Base-by-base conservation (phyloP, 1,140 invertebrate genomes). In the Drosophila athabasca region DNA sequence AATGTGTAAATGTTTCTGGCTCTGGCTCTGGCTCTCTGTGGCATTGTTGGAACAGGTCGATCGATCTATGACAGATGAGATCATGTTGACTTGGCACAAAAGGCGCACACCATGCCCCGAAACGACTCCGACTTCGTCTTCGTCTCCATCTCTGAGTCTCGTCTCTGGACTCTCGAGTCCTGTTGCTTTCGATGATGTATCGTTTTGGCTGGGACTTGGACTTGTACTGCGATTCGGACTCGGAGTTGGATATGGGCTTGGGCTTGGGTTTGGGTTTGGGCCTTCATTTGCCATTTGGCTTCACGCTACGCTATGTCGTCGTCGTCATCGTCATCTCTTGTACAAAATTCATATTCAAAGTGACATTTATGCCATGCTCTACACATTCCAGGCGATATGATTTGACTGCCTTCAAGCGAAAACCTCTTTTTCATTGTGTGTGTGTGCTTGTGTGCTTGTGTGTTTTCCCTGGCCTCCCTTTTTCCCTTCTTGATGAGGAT, bases 51-150 rank as follows among this genome's bases (percentile, higher is more conserved):
- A 83, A 89, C 83, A 88, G 83, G 83, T 88, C 83, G 83, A 88
- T 88, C 83, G 83, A 88, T 88, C 83, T 88, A 88, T 88, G 83
- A 88, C 83, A 88, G 83, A 88, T 88, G 83, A 88, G 83, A 88
- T 88, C 83, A 88, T 83, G 83, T 88, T 88, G 83, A 87, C 79
- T 88, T 83, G 76, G 60, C 84, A 88, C 83, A 88, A 89, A 88
- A 79, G 71, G 35, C 55, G 51, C 62, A 79, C 69, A 69, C 13
- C 61, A 39, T 44, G 60, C 17, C 26, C 17, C 31, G 29, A 51
- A 64, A 52, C 54, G 50, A 29, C 29, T 31, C 8, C 53, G 9
- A 9, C 31, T 11, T 0, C 31, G 31, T 13, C 11, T 13, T 9
- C 9, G 35, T 4, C 35, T 39, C 24, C n/a, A n/a, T n/a, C n/a